A percentile compares a stretch with the other conserved stretches of the same genome.
Evolutionary conservation across 1,140 invertebrate species (phyloP).

Genomic region (Asobara japonica): DNA sequence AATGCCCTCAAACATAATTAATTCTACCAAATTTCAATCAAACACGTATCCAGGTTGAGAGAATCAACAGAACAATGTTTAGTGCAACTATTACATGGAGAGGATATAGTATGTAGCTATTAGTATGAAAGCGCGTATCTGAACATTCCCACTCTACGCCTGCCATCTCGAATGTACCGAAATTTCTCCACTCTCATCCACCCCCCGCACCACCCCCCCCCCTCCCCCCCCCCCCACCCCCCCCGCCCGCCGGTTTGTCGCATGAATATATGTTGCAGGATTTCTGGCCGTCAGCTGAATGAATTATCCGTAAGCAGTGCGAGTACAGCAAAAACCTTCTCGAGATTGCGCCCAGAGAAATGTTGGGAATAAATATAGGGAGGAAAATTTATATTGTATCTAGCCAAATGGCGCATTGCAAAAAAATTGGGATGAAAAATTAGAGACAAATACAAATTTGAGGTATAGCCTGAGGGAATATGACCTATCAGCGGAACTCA

Average conservation of each 20-base stretch:
- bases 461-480: too few species aligned
- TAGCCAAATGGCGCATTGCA: too few species aligned
- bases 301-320: constrained; percentile 42
- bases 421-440: too few species aligned
- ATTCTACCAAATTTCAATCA: too few species aligned
- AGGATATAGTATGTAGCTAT: constrained; percentile 61
- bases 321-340: not conserved
- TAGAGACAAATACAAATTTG: too few species aligned
- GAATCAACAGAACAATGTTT: not conserved
- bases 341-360: not conserved
- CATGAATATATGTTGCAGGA: constrained; percentile 58
- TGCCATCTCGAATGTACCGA: too few species aligned
- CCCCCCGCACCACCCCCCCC: constrained; percentile 24
- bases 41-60: too few species aligned
- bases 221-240: not conserved
- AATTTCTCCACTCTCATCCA: constrained; percentile 45
- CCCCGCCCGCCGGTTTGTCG: constrained; percentile 39
- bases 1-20: too few species aligned
- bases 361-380: not conserved
- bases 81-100: constrained; percentile 18
- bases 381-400: too few species aligned
- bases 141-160: constrained; percentile 53
- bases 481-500: too few species aligned
- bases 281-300: constrained; percentile 55
- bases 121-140: constrained; percentile 60